Evolutionary conservation across 2,113 vertebrate genomes (phyloP), one percentile per base, ranked within the genome.

Genomic region (Ondatra zibethicus): DNA sequence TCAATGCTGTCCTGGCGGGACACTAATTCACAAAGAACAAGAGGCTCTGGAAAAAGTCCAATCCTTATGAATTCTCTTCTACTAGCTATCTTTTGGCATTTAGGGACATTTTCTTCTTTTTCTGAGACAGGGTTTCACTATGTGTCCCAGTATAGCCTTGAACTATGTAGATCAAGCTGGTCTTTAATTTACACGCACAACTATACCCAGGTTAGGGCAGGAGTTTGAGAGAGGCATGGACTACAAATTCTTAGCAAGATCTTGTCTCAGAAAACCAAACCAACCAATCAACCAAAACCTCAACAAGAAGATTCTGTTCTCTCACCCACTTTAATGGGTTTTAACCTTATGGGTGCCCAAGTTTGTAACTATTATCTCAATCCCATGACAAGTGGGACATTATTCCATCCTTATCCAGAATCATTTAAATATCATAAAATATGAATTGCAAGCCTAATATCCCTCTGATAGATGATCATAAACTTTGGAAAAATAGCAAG

Each of bases 31-130:
- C 0, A 68, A 47, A 81, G 84, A 88, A 84, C 31, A 88, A 82
- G 93, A 80, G 90, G 72, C 27, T 55, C 80, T 80, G 29, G 33
- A 72, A 21, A 80, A 81, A 97, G 68, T 65, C 47, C 87, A 82
- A 73, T 42, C 50, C 16, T 92, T 58, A 85, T 25, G 25, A 72
- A 90, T 5, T 86, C 19, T 81, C 39, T 91, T 66, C 9, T 55
- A 21, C 66, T 27, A 85, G 89, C 58, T 61, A 65, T 70, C 47
- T 88, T 92, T 39, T 85, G 55, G 68, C 92, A 76, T 25, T 66
- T 50, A 90, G 63, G 89, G 52, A 6, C 11, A n/a, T 12, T 66
- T 85, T 65, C 13, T 29, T 70, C 45, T 70, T 88, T 72, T 72
- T n/a, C 65, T 70, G 33, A 72, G 66, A 52, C 86, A 72, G 63